phyloP scores from a whole-genome alignment of 2,797 vertebrate genomes.

The Rhinichthys osculus region DNA sequence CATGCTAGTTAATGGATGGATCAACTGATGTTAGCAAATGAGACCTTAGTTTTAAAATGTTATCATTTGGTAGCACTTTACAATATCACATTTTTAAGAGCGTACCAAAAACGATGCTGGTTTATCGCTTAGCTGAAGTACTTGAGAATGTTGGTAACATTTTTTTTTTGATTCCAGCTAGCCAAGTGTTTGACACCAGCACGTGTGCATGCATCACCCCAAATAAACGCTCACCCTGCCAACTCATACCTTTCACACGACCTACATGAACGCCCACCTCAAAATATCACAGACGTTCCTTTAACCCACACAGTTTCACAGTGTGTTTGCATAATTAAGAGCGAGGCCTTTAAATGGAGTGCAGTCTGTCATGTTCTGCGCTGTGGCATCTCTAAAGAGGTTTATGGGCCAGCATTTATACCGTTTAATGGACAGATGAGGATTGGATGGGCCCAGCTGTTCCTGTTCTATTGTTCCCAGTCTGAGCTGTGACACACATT shows the following conservation, averaged over 20 bases:
- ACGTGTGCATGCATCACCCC: slow-evolving; percentile 5
- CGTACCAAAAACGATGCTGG: not conserved
- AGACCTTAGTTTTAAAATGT: not conserved
- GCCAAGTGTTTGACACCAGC: not conserved
- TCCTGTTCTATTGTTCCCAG: slow-evolving; percentile 20
- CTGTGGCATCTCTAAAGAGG: not conserved
- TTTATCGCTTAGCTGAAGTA: not conserved
- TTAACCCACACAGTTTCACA: not conserved
- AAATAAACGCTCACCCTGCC: not conserved
- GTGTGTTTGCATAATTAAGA: slow-evolving; percentile 14
- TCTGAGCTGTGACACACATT: slow-evolving; percentile 29
- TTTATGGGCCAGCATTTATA: slow-evolving; percentile 34
- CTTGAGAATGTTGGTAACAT: not conserved
- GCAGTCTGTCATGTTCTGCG: not conserved
- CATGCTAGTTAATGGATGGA: not conserved
- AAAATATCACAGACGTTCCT: slow-evolving; percentile 7
- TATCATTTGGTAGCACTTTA: not conserved
- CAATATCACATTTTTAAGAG: not conserved
- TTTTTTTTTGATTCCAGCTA: not conserved
- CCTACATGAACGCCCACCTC: not conserved
- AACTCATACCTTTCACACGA: not conserved
- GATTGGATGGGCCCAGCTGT: slow-evolving; percentile 21
- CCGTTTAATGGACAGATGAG: slow-evolving; percentile 25
- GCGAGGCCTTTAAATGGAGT: not conserved
- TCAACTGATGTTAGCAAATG: not conserved